Base-by-base conservation (phyloP, 1,140 invertebrate species). In the Atta colombica region DNA sequence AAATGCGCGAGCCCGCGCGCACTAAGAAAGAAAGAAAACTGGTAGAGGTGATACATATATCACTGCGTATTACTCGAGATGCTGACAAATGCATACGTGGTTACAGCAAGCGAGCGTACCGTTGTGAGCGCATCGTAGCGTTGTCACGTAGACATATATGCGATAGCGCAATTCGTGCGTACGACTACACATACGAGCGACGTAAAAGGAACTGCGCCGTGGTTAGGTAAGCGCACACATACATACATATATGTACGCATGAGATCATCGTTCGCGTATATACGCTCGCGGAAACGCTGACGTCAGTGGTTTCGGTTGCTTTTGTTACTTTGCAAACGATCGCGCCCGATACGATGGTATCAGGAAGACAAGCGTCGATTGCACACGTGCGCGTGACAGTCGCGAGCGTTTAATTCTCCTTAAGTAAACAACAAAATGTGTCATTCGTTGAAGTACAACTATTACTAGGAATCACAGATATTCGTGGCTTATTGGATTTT, bases 31-130 rank as follows among this genome's bases (percentile, higher is more conserved):
- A 14, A n/a, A 8, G 39, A 31, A 2, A 45, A 58, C 35, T 16
- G 66, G 25, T 28, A 31, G 18, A 49, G 18, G 14, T 31, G 80
- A 72, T 49, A 77, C 78, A 58, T 31, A 58, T 90, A 85, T 87
- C 78, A 80, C 78, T 88, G 28, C 55, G 51, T 21, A 31, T 82
- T 60, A 39, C 39, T 45, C n/a, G 68, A 87, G 85, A 88, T 86
- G 88, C 88, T 90, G 90, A 88, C 86, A 85, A 87, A 91, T 84
- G 89, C 68, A 53, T 63, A 80, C 66, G 77, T 87, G 84, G 60
- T 69, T 51, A 77, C 45, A 84, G 55, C 85, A 63, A 45, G 10
- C 69, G 31, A 58, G 14, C 63, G 31, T 49, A 35, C 2, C n/a
- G 25, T 25, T 25, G 25, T 25, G 25, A 25, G 25, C 18, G 63